Conservation (phyloP, 2,888 invertebrate species). For the Hydroisotoma schaefferi region DNA sequence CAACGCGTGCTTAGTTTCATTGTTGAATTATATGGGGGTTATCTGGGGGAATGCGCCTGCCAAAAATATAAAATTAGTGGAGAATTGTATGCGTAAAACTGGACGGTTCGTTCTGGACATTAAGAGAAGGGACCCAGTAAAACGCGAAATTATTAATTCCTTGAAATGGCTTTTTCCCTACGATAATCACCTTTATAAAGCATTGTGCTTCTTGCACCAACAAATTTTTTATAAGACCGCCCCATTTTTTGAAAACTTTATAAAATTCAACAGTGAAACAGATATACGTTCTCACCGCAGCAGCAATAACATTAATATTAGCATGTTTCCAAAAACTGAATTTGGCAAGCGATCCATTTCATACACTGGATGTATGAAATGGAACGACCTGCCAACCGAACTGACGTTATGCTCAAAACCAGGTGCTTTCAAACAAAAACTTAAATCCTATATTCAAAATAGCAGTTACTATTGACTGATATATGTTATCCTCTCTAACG, state of each 20-base stretch:
- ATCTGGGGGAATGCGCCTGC: constrained; percentile 16
- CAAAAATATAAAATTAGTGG: background rate
- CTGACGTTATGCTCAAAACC: too few relatives aligned
- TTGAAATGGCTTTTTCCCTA: constrained; percentile 11
- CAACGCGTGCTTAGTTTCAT: constrained; percentile 17
- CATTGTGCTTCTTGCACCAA: constrained; percentile 1
- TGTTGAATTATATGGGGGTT: constrained; percentile 11
- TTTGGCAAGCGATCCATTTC: background rate
- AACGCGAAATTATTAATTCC: background rate
- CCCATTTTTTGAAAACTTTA: too few relatives aligned
- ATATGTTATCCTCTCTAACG: too few relatives aligned
- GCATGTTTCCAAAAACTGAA: background rate
- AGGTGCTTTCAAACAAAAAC: too few relatives aligned
- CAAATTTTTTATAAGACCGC: background rate
- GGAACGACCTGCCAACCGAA: too few relatives aligned
- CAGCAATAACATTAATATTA: background rate
- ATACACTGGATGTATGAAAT: background rate
- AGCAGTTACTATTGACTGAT: too few relatives aligned
- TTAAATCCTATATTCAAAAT: too few relatives aligned
- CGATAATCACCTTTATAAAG: background rate
- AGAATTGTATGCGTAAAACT: constrained; percentile 8
- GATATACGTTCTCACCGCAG: background rate
- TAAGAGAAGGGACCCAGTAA: constrained; percentile 10
- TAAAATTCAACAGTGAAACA: background rate
- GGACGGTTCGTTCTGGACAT: constrained; percentile 7